Base-by-base conservation (phyloP, 2,888 invertebrate genomes). In the Nephrocerus scutellatus region DNA sequence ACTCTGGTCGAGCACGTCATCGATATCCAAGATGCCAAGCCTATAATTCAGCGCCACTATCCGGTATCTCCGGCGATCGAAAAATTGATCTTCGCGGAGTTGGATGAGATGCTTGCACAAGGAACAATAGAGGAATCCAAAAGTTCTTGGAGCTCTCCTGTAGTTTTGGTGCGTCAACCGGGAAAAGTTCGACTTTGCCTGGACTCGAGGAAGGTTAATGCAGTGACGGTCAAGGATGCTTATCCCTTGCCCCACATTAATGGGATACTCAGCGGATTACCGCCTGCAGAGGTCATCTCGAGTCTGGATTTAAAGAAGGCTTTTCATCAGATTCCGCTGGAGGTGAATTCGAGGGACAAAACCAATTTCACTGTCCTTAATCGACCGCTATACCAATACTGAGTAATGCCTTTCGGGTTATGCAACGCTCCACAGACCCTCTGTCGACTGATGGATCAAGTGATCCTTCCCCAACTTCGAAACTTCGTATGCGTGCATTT, bases 141-240 rank as follows among this genome's bases (percentile, higher is more conserved):
- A n/a, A n/a, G n/a, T n/a, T n/a, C n/a, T n/a, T 55, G 57, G 57
- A 44, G 48, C 6, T 51, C 48, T 3, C 54, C 55, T 2, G 45
- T 54, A 2, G 43, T 52, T 0, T 42, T 55, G 39, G 48, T 53
- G 2, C 30, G 30, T 10, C 53, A 55, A 34, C 32, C 32, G 15
- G 48, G 50, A 1, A 42, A 30, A 3, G 46, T 38, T 12, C 24
- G 53, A 1, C 50, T 55, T 9, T 53, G 54, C 23, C 42, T 57
- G 2, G 55, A 56, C 22, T 52, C 48, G 13, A 20, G 56, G 5
- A 44, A 50, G 21, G 36, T 57, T 0, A 59, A 57, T 24, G 15
- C 16, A 2, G 52, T 55, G 0, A 52, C 55, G 0, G 13, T 20
- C 6, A 32, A 34, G n/a, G 42, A 44, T 26, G 41, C 41, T n/a